Evolutionary conservation across 1,140 invertebrate genomes (phyloP).

Genomic region (Chironomus tepperi): DNA sequence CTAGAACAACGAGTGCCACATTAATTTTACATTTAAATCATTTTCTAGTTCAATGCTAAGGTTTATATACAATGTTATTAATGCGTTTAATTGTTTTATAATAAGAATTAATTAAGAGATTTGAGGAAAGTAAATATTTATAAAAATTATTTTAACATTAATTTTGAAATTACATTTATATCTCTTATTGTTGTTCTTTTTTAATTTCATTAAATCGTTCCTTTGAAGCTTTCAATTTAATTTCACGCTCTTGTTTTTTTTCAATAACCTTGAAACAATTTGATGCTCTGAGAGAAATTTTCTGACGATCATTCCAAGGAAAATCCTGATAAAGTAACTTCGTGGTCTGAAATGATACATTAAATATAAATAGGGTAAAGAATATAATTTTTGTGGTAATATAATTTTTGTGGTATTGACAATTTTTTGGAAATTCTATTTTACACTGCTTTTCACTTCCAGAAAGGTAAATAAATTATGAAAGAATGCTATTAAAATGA

Average conservation of each 20-base stretch:
- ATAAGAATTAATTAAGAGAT: background rate
- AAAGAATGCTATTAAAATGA: too few species aligned
- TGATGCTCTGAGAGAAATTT: constrained; percentile 35
- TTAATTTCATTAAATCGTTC: background rate
- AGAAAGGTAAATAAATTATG: too few species aligned
- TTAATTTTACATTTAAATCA: too few species aligned
- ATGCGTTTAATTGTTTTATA: background rate
- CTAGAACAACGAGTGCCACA: background rate
- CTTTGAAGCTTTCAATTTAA: background rate
- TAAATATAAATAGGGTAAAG: too few species aligned
- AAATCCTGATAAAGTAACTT: constrained; percentile 27
- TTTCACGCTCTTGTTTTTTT: background rate
- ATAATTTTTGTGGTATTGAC: too few species aligned
- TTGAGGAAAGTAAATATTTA: too few species aligned
- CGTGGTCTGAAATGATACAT: background rate
- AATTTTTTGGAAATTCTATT: too few species aligned
- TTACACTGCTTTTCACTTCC: too few species aligned
- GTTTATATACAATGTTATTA: background rate
- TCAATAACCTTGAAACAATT: constrained; percentile 39
- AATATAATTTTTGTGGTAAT: too few species aligned
- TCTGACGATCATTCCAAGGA: constrained; percentile 39
- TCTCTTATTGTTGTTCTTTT: background rate
- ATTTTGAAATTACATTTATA: background rate
- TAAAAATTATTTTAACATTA: background rate
- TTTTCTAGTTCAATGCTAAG: constrained; percentile 19